Evolutionary conservation across 2,113 vertebrate genomes (phyloP).

Genomic region (Corvus cornix): DNA sequence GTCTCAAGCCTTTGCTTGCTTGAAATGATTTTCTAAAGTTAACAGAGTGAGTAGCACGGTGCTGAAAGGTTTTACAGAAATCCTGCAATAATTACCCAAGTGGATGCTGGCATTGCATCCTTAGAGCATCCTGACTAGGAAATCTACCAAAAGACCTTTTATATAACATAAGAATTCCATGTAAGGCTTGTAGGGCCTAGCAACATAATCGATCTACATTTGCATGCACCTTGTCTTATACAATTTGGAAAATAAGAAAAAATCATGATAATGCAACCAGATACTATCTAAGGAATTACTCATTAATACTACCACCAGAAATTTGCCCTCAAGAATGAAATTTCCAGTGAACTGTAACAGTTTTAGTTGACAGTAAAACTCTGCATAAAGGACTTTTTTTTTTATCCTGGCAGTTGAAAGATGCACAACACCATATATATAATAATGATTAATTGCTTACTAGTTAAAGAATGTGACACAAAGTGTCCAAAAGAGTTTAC

Average conservation of each 20-base stretch:
- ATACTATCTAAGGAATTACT: not conserved
- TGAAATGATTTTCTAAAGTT: slow-evolving; percentile 26
- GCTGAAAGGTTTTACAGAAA: not conserved
- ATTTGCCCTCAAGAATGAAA: not conserved
- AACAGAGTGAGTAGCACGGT: not conserved
- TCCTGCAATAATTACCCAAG: not conserved
- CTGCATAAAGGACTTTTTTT: not conserved
- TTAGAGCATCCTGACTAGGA: not conserved
- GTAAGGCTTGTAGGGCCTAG: not conserved
- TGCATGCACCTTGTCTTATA: not conserved
- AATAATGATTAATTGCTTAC: not conserved
- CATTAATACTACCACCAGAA: not conserved
- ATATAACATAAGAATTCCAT: not conserved
- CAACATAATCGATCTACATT: not conserved
- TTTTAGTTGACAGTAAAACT: not conserved
- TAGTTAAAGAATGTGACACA: slow-evolving; percentile 5
- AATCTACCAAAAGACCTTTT: not conserved
- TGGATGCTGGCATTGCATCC: not conserved
- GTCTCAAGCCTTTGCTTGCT: not conserved
- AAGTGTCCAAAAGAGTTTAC: not conserved
- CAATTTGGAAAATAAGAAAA: not conserved
- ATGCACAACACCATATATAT: not conserved
- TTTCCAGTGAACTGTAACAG: not conserved
- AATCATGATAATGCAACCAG: not conserved
- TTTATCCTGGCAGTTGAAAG: not conserved